These are phyloP conservation scores for Epinotia demarniana DNA, from an alignment of 2,888 invertebrate genomes.

Conservation along the genomic window DNA sequence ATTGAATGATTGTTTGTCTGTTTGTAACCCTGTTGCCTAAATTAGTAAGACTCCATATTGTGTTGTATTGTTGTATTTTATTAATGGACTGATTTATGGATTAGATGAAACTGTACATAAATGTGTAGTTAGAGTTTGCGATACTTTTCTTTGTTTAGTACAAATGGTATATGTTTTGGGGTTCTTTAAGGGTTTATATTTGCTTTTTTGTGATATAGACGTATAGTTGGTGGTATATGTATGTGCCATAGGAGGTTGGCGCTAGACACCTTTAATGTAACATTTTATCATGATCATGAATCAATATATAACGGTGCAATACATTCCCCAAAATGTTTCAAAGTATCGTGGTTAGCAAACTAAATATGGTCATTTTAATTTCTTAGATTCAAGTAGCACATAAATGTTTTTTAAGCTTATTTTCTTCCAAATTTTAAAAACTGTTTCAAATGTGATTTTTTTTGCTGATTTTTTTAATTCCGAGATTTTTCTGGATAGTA, in stretches of 20 bases:
- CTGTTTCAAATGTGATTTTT: constrained; percentile 3
- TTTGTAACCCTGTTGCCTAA: constrained; percentile 42
- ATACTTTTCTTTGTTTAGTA: constrained; percentile 61
- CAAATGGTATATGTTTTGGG: constrained; percentile 67
- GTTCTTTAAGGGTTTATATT: constrained; percentile 58
- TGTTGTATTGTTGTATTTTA: constrained; percentile 61
- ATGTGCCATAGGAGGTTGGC: constrained; percentile 62
- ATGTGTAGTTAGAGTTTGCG: constrained; percentile 60
- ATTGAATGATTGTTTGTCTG: constrained; percentile 44
- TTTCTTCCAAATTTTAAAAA: constrained; percentile 15
- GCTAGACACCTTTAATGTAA: constrained; percentile 20
- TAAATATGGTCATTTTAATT: constrained; percentile 40
- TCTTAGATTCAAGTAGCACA: constrained; percentile 13
- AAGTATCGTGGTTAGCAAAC: constrained; percentile 39
- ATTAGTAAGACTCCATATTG: constrained; percentile 42
- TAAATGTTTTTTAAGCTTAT: constrained; percentile 12
- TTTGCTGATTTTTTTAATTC: constrained; percentile 3
- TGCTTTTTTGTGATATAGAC: constrained; percentile 54
- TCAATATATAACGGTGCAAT: constrained; percentile 56
- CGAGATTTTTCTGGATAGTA: not conserved
- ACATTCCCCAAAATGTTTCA: constrained; percentile 72
- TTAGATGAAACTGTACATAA: constrained; percentile 64
- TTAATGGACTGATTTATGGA: constrained; percentile 74
- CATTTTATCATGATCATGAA: constrained; percentile 11
- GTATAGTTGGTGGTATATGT: constrained; percentile 45